Percentiles rank a stretch among this genome's conserved stretches.
Evolutionary conservation across 1,140 invertebrate genomes (phyloP).

Genomic region (Akabosia matsudoensis): DNA sequence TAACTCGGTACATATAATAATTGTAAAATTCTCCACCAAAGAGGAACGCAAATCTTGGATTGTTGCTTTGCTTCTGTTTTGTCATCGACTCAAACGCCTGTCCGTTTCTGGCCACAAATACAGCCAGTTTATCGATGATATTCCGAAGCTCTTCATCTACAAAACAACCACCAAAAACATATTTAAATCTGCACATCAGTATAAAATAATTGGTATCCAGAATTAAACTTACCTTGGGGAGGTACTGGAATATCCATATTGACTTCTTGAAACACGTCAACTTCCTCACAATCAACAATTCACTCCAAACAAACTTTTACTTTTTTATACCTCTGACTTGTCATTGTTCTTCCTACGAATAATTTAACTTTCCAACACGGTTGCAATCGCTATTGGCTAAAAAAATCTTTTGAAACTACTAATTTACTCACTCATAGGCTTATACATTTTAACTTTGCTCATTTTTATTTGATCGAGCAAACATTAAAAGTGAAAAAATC

Average conservation of each 20-base stretch:
- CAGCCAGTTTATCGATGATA: constrained; percentile 96
- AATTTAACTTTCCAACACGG: background rate
- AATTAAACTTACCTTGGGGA: constrained; percentile 37
- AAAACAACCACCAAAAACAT: constrained; percentile 7
- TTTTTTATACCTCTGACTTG: background rate
- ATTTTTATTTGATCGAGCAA: too few species aligned
- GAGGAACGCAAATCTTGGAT: constrained; percentile 93
- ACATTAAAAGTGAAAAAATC: too few species aligned
- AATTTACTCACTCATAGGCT: too few species aligned
- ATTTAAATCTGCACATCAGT: background rate
- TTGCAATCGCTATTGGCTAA: too few species aligned
- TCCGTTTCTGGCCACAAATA: constrained; percentile 97
- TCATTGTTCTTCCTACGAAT: background rate
- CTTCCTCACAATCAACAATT: background rate
- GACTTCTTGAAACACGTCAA: background rate
- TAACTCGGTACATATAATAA: constrained; percentile 96
- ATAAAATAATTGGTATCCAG: background rate
- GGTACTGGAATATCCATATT: constrained; percentile 44
- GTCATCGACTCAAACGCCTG: constrained; percentile 98
- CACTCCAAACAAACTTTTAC: background rate
- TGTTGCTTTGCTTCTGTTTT: constrained; percentile 95
- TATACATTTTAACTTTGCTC: too few species aligned
- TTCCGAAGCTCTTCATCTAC: constrained; percentile 86
- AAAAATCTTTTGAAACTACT: too few species aligned
- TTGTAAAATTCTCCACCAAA: constrained; percentile 93